Evolutionary conservation across 2,888 invertebrate species (phyloP), one percentile per base, ranked within the genome.

Genomic region (Mellilla xanthometata): DNA sequence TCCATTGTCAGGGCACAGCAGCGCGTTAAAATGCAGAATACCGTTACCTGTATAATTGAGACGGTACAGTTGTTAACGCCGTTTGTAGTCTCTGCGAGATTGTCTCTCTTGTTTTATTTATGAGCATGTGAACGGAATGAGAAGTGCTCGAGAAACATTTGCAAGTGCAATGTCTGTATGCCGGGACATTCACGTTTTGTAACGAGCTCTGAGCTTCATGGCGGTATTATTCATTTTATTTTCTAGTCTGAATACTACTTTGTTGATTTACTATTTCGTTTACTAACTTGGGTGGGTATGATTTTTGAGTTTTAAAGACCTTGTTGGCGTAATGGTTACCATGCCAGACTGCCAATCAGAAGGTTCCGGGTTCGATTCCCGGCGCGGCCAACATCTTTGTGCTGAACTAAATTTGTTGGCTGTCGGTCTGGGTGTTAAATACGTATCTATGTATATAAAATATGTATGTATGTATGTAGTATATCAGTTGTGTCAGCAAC

Each of bases 1-100:
- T 19, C 15, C 15, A 3, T 19, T 3, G 15, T 19, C 15, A 19
- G 15, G 4, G 6, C 3, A 19, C 15, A 65, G 64, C 60, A 68
- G 66, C 62, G 67, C 62, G 58, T 65, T 76, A 76, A 79, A 78
- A 78, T 72, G 70, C 73, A 75, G 71, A 63, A 71, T 35, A 45
- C 47, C 27, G 31, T 43, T 38, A 36, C 30, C 43, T 39, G 54
- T 50, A 78, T 79, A 76, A 78, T 74, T 78, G 48, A 54, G 71
- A 76, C 62, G 63, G 60, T 39, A 66, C 63, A 65, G 68, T 67
- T 67, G 72, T 63, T 74, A 73, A 68, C 62, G 61, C 58, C 60
- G 45, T 43, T 46, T 45, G 52, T 63, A 36, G 65, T 54, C 54
- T 55, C 55, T 45, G 32, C 51, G 50, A 56, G 52, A 52, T 52